Percentiles rank a stretch among this genome's conserved stretches.
Evolutionary conservation across 2,797 vertebrate species (phyloP).

Genomic region (Chiroxiphia lanceolata): DNA sequence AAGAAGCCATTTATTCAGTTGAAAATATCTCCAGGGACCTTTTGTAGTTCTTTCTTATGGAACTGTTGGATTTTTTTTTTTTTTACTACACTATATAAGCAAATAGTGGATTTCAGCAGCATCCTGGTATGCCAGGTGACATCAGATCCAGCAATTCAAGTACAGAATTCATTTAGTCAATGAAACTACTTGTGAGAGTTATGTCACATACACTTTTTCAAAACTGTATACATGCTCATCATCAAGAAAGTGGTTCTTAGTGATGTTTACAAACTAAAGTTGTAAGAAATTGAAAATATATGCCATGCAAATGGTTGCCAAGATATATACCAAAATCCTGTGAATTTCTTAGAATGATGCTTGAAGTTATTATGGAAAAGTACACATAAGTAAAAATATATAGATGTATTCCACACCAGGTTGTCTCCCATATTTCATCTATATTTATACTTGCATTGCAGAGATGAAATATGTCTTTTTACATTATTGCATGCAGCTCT

Average conservation of each 20-base stretch:
- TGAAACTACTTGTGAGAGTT: not conserved
- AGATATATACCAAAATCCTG: not conserved
- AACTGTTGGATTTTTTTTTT: not conserved
- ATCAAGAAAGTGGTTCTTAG: not conserved
- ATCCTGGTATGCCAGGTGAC: accelerated
- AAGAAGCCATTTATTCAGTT: not conserved
- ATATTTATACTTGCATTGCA: not conserved
- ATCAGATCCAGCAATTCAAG: not conserved
- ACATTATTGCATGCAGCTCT: not conserved
- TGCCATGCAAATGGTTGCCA: not conserved
- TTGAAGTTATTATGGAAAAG: not conserved
- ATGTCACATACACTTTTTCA: not conserved
- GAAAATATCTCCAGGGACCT: not conserved
- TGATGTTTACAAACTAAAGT: not conserved
- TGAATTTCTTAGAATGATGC: not conserved
- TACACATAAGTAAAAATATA: not conserved
- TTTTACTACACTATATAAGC: accelerated
- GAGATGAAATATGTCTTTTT: not conserved
- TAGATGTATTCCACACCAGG: not conserved
- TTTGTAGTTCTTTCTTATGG: not conserved
- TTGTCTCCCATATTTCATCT: not conserved
- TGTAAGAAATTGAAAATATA: not conserved
- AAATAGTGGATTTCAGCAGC: not conserved
- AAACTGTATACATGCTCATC: accelerated
- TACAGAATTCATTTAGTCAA: not conserved